Base-by-base conservation (phyloP, 2,888 invertebrate species). In the Entomobrya multifasciata region DNA sequence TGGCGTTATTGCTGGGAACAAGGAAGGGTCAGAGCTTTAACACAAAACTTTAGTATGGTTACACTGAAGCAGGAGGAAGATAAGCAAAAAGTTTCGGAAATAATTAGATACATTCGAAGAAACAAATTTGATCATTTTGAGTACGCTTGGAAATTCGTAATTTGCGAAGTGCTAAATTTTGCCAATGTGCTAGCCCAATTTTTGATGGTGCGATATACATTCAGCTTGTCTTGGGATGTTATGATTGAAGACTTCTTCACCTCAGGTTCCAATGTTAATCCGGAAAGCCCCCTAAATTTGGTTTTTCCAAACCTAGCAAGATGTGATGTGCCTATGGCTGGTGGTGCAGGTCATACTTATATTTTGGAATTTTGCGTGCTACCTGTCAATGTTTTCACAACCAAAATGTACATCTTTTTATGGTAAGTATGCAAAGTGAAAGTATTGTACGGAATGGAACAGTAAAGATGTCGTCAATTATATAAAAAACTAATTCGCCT, bases 1-100 rank as follows among this genome's bases (percentile, higher is more conserved):
- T 87, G 88, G 88, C 78, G 86, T 1, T 79, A 86, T 41, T 82
- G 86, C 30, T 88, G 88, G 88, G 88, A 88, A 25, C 72, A 88
- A 67, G 86, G 80, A 11, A 79, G 79, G 20, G 67, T 88, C 0
- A 82, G 76, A 52, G n/a, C 70, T 0, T 41, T 88, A 4, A 76
- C 83, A 0, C 47, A 83, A 6, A 27, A n/a, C 3, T 83, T 79
- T 20, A 41, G 41, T 17, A 36, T 67, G 20, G 44, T 65, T 6
- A 2, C 78, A 4, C 15, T 83, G 17, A 83, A 82, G 27, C 74
- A 47, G 13, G 83, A 86, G 11, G 74, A 36, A 13, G 76, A 88
- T n/a, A 85, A 52, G 25, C 1, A 67, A 6, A 78, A 47, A 30
- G 20, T 49, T 15, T 8, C 27, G n/a, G 82, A 86, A 11, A 49